Evolutionary conservation across 2,797 vertebrate genomes (phyloP), one percentile per base, ranked within the genome.

Genomic region (Poeciliopsis infans): DNA sequence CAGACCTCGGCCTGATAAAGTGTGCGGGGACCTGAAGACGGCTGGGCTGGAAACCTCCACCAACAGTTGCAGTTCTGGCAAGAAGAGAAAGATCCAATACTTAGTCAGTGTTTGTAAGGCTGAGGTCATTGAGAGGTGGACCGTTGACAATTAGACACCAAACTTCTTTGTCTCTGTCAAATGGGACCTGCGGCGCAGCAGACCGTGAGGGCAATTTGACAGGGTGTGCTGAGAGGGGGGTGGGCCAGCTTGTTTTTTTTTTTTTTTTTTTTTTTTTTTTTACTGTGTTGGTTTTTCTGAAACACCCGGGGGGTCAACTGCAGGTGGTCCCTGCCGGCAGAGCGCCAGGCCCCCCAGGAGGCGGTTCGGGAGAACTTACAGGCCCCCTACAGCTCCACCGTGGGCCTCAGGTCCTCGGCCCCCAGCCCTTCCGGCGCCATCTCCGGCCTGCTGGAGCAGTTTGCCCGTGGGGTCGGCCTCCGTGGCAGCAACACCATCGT

Each of bases 361-460:
- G 97, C 97, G 33, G 98, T 99, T 81, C 96, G 97, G 71, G 97
- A 98, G 1, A 87, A 96, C 82, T 99, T 99, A 91, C 91, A 99
- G 91, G 96, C 97, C 0, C 93, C 97, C 59, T 99, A 99, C 93
- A 98, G 97, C 94, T 96, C 96, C 92, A 99, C 97, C 0, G 97
- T 99, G 13, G 97, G 97, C 74, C 95, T 98, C 71, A 97, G 96
- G 88, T 96, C 97, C 0, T 94, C 95, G 1, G 94, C 95, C 0
- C 94, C 97, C 72, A 97, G 97, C 88, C 97, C 98, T 4, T 97
- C 98, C 0, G 97, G 97, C 11, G 97, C 98, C 81, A 98, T 99
- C 47, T 95, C 97, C 0, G 98, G 98, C 74, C 96, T 99, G 79
- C 95, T 99, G 73, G 98, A 99, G 94, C 98, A 99, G 93, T 98